Percentiles rank a stretch among this genome's conserved stretches.
Conservation (phyloP, 2,888 invertebrate species). For the Acrobasis suavella region DNA sequence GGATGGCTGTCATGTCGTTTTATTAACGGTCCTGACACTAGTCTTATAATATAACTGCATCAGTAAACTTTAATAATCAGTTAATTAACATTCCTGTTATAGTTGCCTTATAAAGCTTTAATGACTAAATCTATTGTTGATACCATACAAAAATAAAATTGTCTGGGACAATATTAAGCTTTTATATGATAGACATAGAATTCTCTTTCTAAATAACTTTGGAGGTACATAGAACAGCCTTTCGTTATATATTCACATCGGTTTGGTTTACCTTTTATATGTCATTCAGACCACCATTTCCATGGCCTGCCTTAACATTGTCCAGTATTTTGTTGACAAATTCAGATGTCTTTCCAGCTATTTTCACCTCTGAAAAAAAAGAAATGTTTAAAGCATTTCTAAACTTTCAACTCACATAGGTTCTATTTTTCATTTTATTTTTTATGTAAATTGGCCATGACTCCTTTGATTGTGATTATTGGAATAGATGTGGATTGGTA, state of each 20-base stretch:
- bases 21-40: constrained; percentile 31
- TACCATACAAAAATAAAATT: constrained; percentile 76
- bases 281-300: constrained; percentile 90
- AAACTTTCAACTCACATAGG: no score
- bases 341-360: constrained; percentile 95
- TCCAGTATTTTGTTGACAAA: constrained; percentile 96
- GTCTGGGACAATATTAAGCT: constrained; percentile 71
- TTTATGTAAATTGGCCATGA: no score
- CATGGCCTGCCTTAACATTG: constrained; percentile 90
- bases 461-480: no score
- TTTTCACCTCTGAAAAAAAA: constrained; percentile 87
- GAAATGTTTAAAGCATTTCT: constrained; percentile 5
- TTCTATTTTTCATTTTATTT: no score
- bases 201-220: constrained; percentile 75
- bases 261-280: constrained; percentile 69
- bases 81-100: constrained; percentile 38
- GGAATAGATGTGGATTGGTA: no score
- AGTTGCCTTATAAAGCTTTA: constrained; percentile 74
- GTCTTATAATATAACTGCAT: constrained; percentile 47
- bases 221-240: constrained; percentile 82
- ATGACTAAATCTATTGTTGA: constrained; percentile 61
- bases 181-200: constrained; percentile 64
- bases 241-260: constrained; percentile 67
- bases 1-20: no score
- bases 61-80: constrained; percentile 44